Conservation (phyloP, 2,888 invertebrate genomes). For the Pseudococcus jackbeardsleyi region DNA sequence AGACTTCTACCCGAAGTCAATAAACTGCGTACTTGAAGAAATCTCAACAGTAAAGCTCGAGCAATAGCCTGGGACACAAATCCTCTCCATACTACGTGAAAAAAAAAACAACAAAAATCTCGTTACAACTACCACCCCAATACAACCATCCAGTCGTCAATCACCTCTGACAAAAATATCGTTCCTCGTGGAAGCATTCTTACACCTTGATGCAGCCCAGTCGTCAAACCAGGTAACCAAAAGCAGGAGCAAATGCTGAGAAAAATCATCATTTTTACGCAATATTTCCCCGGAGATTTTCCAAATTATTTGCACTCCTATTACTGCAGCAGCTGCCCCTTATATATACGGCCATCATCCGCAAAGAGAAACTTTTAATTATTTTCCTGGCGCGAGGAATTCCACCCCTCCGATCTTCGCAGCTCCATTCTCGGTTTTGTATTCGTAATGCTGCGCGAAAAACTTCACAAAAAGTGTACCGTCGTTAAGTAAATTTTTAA, state of each 20-base stretch:
- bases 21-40: too few relatives aligned
- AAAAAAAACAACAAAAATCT: background rate
- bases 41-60: too few relatives aligned
- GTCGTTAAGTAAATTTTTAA: constrained; percentile 29
- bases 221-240: background rate
- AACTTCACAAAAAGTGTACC: constrained; percentile 14
- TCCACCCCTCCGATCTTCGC: background rate
- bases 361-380: constrained; percentile 11
- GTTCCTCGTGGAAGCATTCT: background rate
- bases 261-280: constrained; percentile 2
- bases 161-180: background rate
- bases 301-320: background rate
- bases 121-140: background rate
- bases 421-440: background rate
- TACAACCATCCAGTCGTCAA: background rate
- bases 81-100: background rate
- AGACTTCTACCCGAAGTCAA: too few relatives aligned
- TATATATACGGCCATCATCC: background rate
- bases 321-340: background rate
- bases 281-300: constrained; percentile 32
- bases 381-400: background rate
- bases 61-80: background rate
- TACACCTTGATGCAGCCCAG: background rate
- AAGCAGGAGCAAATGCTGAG: too few relatives aligned
- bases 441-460: background rate